A percentile compares a stretch with the other conserved stretches of the same genome.
Evolutionary conservation across 2,888 invertebrate species (phyloP).

Genomic region (Phania funesta): DNA sequence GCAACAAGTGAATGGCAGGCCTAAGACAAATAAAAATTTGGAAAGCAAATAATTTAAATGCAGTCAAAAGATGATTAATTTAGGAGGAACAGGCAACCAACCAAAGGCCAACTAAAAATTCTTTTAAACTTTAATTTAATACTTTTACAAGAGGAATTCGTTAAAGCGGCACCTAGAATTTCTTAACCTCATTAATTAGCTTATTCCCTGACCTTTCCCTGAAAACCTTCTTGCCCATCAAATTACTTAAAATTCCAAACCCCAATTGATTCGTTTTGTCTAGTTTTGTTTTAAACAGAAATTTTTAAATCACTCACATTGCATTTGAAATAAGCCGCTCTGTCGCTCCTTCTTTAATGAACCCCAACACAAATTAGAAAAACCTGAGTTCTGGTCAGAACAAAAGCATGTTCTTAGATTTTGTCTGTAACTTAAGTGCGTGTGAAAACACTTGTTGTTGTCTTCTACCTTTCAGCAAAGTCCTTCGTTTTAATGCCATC

Average conservation of each 20-base stretch:
- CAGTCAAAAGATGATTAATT: neutral
- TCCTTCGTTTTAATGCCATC: slow-evolving; percentile 40
- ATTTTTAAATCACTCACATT: neutral
- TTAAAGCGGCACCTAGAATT: neutral
- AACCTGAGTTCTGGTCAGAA: slow-evolving; percentile 27
- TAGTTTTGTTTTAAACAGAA: neutral
- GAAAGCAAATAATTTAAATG: slow-evolving; percentile 2
- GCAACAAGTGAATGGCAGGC: slow-evolving; percentile 27
- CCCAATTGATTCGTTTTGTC: neutral
- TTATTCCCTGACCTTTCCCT: neutral
- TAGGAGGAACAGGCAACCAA: neutral
- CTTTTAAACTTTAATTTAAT: neutral
- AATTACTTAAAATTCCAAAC: slow-evolving; percentile 30
- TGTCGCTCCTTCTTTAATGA: neutral
- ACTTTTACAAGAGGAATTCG: neutral
- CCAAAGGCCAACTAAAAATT: too few species aligned
- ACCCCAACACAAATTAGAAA: slow-evolving; percentile 20
- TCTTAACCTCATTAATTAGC: neutral
- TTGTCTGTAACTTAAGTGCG: slow-evolving; percentile 21
- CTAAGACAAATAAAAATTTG: neutral
- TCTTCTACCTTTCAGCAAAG: slow-evolving; percentile 50
- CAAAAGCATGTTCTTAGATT: slow-evolving; percentile 17
- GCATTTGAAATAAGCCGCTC: slow-evolving; percentile 20
- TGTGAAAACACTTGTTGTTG: slow-evolving; percentile 64
- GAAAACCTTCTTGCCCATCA: neutral